Percentiles rank a stretch among this genome's conserved stretches.
Conservation (phyloP, 2,888 invertebrate genomes). For the Cataglyphis livida region DNA sequence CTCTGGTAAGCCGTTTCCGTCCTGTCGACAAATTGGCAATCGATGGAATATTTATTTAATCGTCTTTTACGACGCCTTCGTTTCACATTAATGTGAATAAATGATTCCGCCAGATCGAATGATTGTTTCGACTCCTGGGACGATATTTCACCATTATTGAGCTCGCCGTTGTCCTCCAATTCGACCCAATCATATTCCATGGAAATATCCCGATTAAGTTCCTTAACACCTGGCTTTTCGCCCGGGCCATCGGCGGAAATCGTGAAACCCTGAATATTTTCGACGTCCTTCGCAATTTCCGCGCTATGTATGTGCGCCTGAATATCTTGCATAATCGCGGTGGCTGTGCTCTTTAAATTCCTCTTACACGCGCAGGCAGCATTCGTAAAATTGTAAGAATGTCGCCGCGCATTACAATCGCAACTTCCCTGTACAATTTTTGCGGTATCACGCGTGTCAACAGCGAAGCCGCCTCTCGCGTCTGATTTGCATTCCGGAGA, state of each 20-base stretch:
- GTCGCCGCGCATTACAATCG: neutral
- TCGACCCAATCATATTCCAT: slow-evolving; percentile 26
- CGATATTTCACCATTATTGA: neutral
- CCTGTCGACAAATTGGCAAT: slow-evolving; percentile 11
- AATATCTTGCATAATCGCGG: slow-evolving; percentile 32
- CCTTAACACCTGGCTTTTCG: neutral
- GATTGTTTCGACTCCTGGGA: neutral
- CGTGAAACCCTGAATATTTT: neutral
- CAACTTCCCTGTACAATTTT: neutral
- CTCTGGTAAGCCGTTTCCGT: slow-evolving; percentile 24
- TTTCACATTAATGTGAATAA: neutral
- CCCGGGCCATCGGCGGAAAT: neutral
- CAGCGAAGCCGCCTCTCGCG: neutral
- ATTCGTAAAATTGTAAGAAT: slow-evolving; percentile 4
- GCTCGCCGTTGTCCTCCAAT: neutral
- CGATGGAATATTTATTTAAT: neutral
- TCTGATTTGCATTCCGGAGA: neutral
- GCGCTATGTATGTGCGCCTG: slow-evolving; percentile 1
- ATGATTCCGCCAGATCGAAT: neutral
- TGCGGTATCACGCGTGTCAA: neutral
- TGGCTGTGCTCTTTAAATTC: neutral
- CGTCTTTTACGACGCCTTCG: neutral
- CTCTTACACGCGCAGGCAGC: slow-evolving; percentile 10
- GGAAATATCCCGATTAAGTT: neutral
- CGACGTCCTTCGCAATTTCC: neutral